Base-by-base conservation (phyloP, 35 echinoderm and acorn worm species). In the Chiridota heheva region DNA sequence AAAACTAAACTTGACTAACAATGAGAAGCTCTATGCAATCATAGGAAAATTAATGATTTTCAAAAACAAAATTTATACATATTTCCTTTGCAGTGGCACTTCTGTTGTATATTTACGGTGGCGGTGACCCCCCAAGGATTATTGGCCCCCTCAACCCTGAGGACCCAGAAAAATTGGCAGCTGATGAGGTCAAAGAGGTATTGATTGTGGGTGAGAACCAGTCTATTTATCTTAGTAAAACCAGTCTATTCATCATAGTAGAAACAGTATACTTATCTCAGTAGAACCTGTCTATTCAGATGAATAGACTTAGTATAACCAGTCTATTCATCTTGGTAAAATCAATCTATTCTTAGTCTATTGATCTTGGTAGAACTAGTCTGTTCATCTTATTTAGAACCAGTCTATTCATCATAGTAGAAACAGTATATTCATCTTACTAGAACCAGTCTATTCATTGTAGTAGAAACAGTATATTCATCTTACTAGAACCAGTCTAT, bases 91-190 rank as follows among this genome's bases (percentile, higher is more conserved):
- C 8, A 77, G 73, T 36, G 55, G 73, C 43, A 58, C 6, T 58
- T 16, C 33, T 77, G 28, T 40, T 59, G 29, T 77, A 77, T 53
- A 46, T 53, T 34, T 77, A 58, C 73, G n/a, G 55, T 30, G 73
- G 73, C 24, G 73, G 73, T 25, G 73, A 25, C 69, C 63, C 88
- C 24, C 75, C 82, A 13, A 69, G 60, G 16, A 45, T 63, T 18
- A 96, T 96, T 41, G 39, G 40, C 5, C 80, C 94, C 7, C 58
- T 44, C 13, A 97, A 97, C 61, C 94, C 88, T 24, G 44, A 67
- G 67, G 94, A 75, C 30, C 72, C 56, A 5, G 41, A 53, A 2
- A 58, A 8, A 25, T 62, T 97, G 8, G 70, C 84, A 20, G 20
- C 59, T 24, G 94, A 85, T 47, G 80, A 88, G 20, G 51, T 51